Conservation (phyloP, 2,113 vertebrate species). For the Barbus barbus region DNA sequence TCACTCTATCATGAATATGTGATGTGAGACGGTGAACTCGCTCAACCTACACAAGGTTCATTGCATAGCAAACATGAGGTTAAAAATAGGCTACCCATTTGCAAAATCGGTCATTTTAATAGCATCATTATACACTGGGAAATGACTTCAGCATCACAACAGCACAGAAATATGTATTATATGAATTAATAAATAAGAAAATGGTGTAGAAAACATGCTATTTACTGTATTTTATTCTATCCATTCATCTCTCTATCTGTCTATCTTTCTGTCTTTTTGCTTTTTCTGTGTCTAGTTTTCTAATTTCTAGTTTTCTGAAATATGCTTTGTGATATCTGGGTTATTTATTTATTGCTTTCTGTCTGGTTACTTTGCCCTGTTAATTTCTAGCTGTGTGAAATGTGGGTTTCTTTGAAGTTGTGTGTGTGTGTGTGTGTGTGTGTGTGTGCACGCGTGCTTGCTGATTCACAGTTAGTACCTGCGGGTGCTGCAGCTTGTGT, state of each 20-base stretch:
- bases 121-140: not conserved
- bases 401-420: too few species aligned
- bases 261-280: not conserved
- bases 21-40: not conserved
- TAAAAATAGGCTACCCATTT: not conserved
- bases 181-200: not conserved
- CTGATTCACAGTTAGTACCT: not conserved
- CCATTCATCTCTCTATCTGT: not conserved
- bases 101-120: not conserved
- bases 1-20: not conserved
- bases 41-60: not conserved
- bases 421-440: too few species aligned
- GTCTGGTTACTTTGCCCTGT: not conserved
- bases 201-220: too few species aligned
- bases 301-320: too few species aligned
- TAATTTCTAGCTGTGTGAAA: not conserved
- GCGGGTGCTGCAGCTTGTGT: conserved; percentile 9
- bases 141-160: not conserved
- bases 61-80: not conserved
- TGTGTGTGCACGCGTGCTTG: too few species aligned
- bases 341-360: too few species aligned
- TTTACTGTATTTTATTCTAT: too few species aligned
- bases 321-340: too few species aligned
- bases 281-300: not conserved
- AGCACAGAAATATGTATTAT: not conserved